These are phyloP conservation scores for Paracanthobrama guichenoti DNA, from an alignment of 2,113 vertebrate species.

Conservation along the genomic window DNA sequence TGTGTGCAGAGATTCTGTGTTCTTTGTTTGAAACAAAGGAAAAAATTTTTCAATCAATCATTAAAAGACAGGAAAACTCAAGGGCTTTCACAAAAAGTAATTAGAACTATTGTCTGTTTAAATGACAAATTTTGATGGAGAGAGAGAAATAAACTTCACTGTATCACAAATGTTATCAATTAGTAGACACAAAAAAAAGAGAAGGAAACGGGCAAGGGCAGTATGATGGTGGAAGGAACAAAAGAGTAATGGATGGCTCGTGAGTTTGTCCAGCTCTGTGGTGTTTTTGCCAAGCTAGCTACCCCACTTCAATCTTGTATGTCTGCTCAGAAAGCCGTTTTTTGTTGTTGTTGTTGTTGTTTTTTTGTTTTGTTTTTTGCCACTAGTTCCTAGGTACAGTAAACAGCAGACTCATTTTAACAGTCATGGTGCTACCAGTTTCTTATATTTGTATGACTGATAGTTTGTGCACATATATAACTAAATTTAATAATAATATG, in stretches of 20 bases:
- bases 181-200: not conserved
- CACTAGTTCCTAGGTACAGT: constrained; percentile 67
- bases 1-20: too few species aligned
- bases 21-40: not conserved
- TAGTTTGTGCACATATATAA: not conserved
- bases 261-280: constrained; percentile 6
- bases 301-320: constrained; percentile 24
- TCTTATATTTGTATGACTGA: not conserved
- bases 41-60: not conserved
- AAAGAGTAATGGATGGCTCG: constrained; percentile 27
- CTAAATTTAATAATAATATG: not conserved
- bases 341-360: too few species aligned
- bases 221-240: not conserved
- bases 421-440: constrained; percentile 65
- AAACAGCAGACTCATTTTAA: constrained; percentile 74
- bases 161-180: not conserved
- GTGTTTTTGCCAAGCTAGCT: constrained; percentile 5
- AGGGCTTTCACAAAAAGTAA: not conserved
- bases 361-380: constrained; percentile 27
- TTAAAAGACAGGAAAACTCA: not conserved
- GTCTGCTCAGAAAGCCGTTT: not conserved
- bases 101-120: constrained; percentile 39
- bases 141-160: not conserved
- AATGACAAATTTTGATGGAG: constrained; percentile 21
- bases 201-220: not conserved